phyloP scores from a whole-genome alignment of 2,797 vertebrate species.

The Acipenser oxyrinchus region DNA sequence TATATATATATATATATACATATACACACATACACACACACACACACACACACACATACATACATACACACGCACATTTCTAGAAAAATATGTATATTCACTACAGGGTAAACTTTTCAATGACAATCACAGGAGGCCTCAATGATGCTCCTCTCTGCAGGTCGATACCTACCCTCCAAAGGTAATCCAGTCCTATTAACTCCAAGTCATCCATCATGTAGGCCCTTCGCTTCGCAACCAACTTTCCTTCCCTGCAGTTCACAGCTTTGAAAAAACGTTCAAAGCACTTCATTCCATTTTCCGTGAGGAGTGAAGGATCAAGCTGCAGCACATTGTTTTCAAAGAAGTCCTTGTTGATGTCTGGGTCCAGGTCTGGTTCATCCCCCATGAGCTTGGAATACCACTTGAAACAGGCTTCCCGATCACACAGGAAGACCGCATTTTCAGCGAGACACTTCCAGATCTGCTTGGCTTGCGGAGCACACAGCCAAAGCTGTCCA shows the following conservation, averaged over 20 bases:
- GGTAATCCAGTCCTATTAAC: constrained; percentile 96
- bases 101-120: too few relatives aligned
- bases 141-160: too few relatives aligned
- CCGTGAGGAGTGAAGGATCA: constrained; percentile 93
- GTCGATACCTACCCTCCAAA: constrained; percentile 84
- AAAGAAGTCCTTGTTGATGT: constrained; percentile 99
- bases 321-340: constrained; percentile 98
- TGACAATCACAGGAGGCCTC: too few relatives aligned
- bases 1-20: too few relatives aligned
- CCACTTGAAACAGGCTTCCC: constrained; percentile 99
- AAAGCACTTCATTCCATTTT: constrained; percentile 99
- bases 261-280: constrained; percentile 99
- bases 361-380: constrained; percentile 95
- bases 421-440: constrained; percentile 96
- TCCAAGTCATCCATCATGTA: constrained; percentile 99
- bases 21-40: too few relatives aligned
- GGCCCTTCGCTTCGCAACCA: constrained; percentile 93
- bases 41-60: too few relatives aligned
- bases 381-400: constrained; percentile 99
- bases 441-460: constrained; percentile 99
- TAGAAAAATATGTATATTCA: too few relatives aligned
- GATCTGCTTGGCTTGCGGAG: constrained; percentile 98
- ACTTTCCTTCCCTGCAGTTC: constrained; percentile 97
- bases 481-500: constrained; percentile 96
- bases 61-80: too few relatives aligned